Evolutionary conservation across 2,113 vertebrate species (phyloP), one percentile per base, ranked within the genome.

Genomic region (Arothron firmamentum): DNA sequence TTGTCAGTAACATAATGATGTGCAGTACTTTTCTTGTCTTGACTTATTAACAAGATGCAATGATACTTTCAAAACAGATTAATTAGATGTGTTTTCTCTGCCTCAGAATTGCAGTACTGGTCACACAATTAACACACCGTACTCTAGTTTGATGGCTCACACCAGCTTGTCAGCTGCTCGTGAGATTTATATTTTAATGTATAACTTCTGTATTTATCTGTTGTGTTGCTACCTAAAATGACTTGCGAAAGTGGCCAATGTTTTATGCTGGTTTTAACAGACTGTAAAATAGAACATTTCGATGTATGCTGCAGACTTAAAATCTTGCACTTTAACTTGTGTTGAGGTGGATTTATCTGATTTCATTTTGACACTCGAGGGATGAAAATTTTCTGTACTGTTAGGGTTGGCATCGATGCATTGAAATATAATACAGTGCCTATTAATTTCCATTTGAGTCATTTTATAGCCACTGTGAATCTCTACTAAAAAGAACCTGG

Each of bases 321-420:
- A 42, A 52, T 68, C 25, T 48, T 78, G 81, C 87, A 87, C 81
- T 88, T 85, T 83, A 84, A 52, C 38, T n/a, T 73, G 75, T 77
- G 50, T 48, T 47, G 18, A 72, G 10, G 10, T 38, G 34, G 34
- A 38, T 53, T 52, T 52, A 6, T 74, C 17, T 74, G 17, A 16
- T 42, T 55, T 31, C 49, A 52, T 45, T 12, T 49, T n/a, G 4
- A 41, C 23, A 21, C 54, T 17, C 45, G 0, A 54, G n/a, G 47
- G 5, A 34, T 12, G 13, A 69, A 55, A 48, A 45, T 4, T 0
- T 58, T 20, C 18, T 51, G 4, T 51, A 21, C 61, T 53, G 53
- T 47, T 52, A 28, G 16, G 25, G 25, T 28, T 28, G 25, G 25
- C 2, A 10, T 38, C 10, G 9, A 4, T 38, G 34, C 34, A 38